Conservation (phyloP, 2,797 vertebrate genomes). For the Arctocebus calabarensis region DNA sequence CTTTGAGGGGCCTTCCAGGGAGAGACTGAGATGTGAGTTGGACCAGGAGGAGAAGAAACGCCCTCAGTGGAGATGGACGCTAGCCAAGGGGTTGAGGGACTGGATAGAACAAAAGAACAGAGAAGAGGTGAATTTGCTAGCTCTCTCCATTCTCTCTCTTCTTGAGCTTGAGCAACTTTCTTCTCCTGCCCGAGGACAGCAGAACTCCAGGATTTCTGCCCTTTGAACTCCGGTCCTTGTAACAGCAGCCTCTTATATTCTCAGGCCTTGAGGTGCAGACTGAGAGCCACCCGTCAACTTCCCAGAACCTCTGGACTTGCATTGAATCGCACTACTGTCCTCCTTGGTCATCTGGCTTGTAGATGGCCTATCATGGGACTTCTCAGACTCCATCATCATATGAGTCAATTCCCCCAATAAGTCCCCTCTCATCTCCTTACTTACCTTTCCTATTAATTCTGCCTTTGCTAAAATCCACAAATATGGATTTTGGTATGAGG, state of each 20-base stretch:
- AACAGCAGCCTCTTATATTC: too few species aligned
- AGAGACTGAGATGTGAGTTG: neutral
- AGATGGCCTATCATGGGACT: neutral
- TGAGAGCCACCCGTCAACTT: neutral
- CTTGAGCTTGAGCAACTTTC: neutral
- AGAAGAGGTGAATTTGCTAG: neutral
- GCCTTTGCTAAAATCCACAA: neutral
- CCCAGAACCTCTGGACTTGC: too few species aligned
- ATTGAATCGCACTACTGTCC: neutral
- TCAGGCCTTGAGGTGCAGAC: neutral
- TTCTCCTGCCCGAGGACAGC: neutral
- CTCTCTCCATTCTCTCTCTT: neutral
- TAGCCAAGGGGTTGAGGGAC: accelerated
- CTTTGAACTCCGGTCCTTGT: neutral
- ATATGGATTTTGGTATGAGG: neutral
- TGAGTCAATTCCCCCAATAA: neutral
- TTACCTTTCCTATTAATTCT: neutral
- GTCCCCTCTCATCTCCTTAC: neutral
- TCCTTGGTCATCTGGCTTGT: neutral
- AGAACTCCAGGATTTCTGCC: neutral
- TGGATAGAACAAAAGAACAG: neutral
- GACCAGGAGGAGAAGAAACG: neutral
- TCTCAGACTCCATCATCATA: neutral
- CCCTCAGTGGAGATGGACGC: too few species aligned
- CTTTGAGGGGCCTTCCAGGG: too few species aligned